phyloP scores from a whole-genome alignment of 2,888 invertebrate species.

The Xylota segnis region DNA sequence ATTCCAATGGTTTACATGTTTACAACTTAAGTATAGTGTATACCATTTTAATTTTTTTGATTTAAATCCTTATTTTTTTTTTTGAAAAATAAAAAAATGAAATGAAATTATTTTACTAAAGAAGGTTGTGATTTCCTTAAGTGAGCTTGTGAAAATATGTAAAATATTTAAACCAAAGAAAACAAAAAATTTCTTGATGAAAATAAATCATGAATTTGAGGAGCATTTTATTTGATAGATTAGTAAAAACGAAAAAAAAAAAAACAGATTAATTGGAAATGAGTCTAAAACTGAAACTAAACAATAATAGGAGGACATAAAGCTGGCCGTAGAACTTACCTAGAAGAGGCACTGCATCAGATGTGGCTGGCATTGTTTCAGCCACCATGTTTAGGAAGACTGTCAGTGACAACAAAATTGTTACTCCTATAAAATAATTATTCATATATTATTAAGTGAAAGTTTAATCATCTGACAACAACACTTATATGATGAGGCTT shows the following conservation, averaged over 20 bases:
- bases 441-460: neutral
- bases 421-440: constrained; percentile 90
- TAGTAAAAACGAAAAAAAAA: constrained; percentile 15
- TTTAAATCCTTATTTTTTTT: constrained; percentile 51
- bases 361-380: constrained; percentile 99
- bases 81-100: constrained; percentile 18
- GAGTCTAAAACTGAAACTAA: constrained; percentile 18
- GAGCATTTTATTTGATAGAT: constrained; percentile 18
- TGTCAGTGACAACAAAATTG: constrained; percentile 98
- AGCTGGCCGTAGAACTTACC: constrained; percentile 85
- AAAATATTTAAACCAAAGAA: constrained; percentile 13
- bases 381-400: constrained; percentile 99
- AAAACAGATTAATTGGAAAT: constrained; percentile 48
- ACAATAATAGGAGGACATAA: constrained; percentile 15
- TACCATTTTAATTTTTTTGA: constrained; percentile 64
- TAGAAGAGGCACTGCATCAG: constrained; percentile 95
- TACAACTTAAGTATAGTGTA: constrained; percentile 62
- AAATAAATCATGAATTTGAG: constrained; percentile 36
- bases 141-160: constrained; percentile 40
- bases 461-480: neutral
- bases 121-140: constrained; percentile 46
- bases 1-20: constrained; percentile 68
- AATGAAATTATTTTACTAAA: constrained; percentile 4
- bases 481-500: constrained; percentile 23
- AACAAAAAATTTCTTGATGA: constrained; percentile 1